Conservation (phyloP, 2,113 vertebrate genomes). For the Panurus biarmicus region DNA sequence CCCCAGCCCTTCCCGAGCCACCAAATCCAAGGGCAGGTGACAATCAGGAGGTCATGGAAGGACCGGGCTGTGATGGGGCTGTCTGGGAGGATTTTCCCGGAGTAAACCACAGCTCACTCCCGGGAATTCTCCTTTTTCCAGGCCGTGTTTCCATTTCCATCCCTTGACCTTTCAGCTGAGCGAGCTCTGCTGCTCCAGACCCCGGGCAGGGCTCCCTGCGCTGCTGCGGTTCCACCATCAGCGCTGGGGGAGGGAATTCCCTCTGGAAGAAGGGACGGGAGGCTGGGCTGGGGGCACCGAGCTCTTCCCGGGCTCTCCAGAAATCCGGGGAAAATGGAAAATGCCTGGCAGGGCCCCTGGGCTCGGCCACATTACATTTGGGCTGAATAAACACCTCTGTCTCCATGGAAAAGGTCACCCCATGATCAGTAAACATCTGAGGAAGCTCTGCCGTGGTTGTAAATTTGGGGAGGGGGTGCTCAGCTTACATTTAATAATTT, state of each 20-base stretch:
- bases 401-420: background rate
- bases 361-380: rapidly evolving
- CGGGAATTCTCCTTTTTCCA: background rate
- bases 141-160: background rate
- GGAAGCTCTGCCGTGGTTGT: background rate
- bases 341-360: background rate
- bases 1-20: background rate
- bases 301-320: background rate
- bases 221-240: background rate
- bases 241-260: background rate
- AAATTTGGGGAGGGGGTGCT: background rate
- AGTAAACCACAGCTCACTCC: background rate
- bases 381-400: background rate
- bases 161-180: background rate
- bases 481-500: background rate
- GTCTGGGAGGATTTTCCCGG: background rate
- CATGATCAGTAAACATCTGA: background rate
- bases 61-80: background rate
- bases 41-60: background rate
- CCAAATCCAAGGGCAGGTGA: background rate
- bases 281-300: background rate
- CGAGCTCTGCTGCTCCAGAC: background rate
- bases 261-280: background rate
- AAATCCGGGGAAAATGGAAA: background rate
- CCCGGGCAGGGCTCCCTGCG: background rate